phyloP scores from a whole-genome alignment of 2,113 vertebrate genomes.

The Isurus oxyrinchus region DNA sequence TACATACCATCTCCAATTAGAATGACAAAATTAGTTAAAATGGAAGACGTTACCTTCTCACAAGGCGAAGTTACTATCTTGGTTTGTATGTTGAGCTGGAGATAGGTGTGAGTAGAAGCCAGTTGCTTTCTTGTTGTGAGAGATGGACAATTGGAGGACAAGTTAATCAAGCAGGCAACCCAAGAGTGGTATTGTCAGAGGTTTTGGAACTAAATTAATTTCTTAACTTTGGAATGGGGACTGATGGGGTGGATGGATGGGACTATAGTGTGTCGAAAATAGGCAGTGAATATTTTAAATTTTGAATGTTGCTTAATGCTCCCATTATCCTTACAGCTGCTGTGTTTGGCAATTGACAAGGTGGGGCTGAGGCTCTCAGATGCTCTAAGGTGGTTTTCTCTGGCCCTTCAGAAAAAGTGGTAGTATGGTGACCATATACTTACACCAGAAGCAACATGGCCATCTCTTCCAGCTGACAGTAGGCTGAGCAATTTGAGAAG shows the following conservation, averaged over 20 bases:
- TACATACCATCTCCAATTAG: neutral
- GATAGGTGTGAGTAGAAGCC: neutral
- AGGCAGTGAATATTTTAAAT: neutral
- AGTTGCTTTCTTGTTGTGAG: neutral
- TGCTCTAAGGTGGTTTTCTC: neutral
- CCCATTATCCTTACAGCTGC: neutral
- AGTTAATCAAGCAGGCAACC: neutral
- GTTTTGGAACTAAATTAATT: neutral
- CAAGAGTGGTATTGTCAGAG: neutral
- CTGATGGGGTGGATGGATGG: neutral
- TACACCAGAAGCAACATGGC: neutral
- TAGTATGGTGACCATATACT: neutral
- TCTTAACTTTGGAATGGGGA: neutral
- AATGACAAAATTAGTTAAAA: neutral
- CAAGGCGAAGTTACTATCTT: neutral
- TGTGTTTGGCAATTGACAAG: neutral
- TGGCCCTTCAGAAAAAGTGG: neutral
- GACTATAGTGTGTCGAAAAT: neutral
- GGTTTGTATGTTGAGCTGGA: neutral
- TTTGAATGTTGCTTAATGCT: neutral
- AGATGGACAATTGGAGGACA: neutral
- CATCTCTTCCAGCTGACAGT: neutral
- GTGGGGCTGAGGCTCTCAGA: neutral
- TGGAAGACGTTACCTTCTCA: neutral
- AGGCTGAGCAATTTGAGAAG: neutral